Percentiles rank a stretch among this genome's conserved stretches.
Conservation (phyloP, 2,113 vertebrate genomes). For the Vulpes lagopus region DNA sequence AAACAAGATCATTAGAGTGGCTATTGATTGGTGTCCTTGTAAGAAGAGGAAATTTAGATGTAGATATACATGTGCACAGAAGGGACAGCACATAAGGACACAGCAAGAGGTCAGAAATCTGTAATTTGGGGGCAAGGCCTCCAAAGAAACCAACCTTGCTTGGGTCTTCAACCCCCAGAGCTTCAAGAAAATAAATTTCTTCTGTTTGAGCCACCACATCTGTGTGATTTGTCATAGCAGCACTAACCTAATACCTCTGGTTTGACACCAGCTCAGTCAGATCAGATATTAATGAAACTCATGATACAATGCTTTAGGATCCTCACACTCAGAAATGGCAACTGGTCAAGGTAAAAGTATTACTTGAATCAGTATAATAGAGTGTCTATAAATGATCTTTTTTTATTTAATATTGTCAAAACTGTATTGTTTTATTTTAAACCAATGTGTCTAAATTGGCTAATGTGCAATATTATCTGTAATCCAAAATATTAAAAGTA, state of each 20-base stretch:
- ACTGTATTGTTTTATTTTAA: constrained; percentile 4
- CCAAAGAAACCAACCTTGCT: not conserved
- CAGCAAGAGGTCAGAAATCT: too few species aligned
- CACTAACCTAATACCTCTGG: not conserved
- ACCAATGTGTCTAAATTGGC: not conserved
- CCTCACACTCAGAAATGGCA: not conserved
- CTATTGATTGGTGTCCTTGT: too few species aligned
- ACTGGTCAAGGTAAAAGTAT: not conserved
- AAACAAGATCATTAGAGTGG: not conserved
- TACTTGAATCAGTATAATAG: not conserved
- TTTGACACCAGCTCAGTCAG: not conserved
- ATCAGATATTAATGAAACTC: not conserved
- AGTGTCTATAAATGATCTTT: not conserved
- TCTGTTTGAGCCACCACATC: not conserved
- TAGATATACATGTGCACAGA: too few species aligned
- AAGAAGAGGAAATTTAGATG: not conserved
- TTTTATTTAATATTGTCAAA: not conserved
- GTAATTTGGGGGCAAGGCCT: not conserved
- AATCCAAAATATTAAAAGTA: not conserved
- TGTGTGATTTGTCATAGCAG: not conserved
- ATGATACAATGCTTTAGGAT: not conserved
- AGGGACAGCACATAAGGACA: rapidly evolving
- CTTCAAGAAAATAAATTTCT: not conserved
- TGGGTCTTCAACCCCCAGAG: not conserved
- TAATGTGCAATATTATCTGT: not conserved